Evolutionary conservation across 2,113 vertebrate genomes (phyloP).

Genomic region (Gavia stellata): DNA sequence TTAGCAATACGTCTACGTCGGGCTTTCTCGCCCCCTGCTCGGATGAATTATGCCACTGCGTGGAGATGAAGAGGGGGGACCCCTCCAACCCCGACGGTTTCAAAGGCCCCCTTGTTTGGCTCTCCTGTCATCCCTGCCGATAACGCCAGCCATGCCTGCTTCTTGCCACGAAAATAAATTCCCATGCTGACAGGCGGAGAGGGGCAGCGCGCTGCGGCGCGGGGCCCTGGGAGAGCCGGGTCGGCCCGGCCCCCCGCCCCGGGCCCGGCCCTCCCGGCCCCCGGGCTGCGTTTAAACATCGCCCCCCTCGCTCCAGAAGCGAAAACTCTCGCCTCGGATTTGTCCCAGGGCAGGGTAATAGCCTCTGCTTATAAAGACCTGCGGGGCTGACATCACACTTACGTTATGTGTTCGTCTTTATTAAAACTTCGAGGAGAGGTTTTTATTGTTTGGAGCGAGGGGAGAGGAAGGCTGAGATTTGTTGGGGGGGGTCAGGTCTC

Average conservation of each 20-base stretch:
- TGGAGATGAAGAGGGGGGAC: not conserved
- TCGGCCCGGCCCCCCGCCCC: too few species aligned
- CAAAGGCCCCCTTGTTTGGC: not conserved
- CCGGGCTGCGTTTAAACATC: not conserved
- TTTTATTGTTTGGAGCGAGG: not conserved
- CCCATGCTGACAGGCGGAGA: not conserved
- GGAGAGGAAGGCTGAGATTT: not conserved
- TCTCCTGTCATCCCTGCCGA: not conserved
- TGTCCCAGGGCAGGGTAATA: not conserved
- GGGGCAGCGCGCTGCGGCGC: not conserved
- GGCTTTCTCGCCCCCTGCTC: too few species aligned
- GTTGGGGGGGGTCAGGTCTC: not conserved
- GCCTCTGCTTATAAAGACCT: not conserved
- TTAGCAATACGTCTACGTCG: rapidly evolving
- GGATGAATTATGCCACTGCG: not conserved
- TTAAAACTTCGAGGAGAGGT: not conserved
- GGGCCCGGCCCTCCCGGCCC: rapidly evolving
- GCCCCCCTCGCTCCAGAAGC: not conserved
- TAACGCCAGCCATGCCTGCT: not conserved
- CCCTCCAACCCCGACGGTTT: not conserved
- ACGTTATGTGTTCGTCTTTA: not conserved
- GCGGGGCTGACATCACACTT: not conserved
- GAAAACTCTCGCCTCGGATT: not conserved
- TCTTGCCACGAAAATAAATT: not conserved
- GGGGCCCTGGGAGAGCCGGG: not conserved